These are phyloP conservation scores for Mactra quadrangularis DNA, from an alignment of 1,140 invertebrate genomes.

Conservation along the genomic window DNA sequence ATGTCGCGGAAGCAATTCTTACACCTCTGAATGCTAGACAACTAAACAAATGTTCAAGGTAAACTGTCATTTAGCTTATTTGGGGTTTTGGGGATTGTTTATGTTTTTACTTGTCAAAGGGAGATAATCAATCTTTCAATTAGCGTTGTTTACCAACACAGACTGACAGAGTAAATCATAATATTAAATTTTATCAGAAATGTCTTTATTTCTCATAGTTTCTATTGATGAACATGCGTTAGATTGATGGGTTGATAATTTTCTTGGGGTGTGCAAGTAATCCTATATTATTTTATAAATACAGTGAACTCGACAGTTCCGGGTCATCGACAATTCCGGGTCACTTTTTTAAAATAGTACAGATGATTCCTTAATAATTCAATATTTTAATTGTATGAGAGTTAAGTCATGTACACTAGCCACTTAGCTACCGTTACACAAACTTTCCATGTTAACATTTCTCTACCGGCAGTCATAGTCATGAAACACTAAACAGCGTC, in stretches of 20 bases:
- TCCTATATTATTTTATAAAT: too few relatives aligned
- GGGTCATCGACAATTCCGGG: too few relatives aligned
- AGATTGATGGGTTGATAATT: neutral
- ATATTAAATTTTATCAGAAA: neutral
- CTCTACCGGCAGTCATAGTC: too few relatives aligned
- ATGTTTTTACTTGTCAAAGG: neutral
- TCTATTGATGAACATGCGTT: neutral
- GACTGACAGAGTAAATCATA: neutral
- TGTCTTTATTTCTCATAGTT: neutral
- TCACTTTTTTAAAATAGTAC: too few relatives aligned
- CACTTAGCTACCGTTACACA: too few relatives aligned
- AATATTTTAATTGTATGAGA: too few relatives aligned
- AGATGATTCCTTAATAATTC: too few relatives aligned
- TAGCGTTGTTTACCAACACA: neutral
- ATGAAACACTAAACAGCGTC: too few relatives aligned
- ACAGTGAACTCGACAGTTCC: too few relatives aligned
- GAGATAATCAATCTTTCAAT: neutral
- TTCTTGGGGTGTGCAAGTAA: neutral
- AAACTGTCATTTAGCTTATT: neutral
- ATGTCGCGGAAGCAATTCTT: neutral
- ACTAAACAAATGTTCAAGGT: conserved; percentile 3
- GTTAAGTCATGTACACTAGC: too few relatives aligned
- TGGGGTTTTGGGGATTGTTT: neutral
- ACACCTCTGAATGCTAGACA: neutral
- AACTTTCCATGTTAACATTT: too few relatives aligned